Conservation (phyloP, 2,797 vertebrate species). For the Tachyglossus aculeatus region DNA sequence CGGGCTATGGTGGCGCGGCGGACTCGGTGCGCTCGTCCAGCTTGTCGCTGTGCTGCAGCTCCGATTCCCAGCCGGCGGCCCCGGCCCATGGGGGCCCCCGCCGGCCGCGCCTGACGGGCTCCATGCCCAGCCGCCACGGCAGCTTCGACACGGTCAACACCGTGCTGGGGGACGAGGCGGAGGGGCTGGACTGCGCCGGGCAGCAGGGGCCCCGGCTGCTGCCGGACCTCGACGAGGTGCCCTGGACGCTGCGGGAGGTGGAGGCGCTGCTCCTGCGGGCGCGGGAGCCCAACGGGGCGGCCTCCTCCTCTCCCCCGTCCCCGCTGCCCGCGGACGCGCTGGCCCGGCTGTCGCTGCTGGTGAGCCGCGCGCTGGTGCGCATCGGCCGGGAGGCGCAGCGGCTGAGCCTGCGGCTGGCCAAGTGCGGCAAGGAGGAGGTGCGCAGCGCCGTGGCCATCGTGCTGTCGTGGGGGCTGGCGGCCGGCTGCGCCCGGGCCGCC, state of each 20-base stretch:
- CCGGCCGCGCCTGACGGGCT: conserved; percentile 91
- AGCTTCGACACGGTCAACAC: conserved; percentile 98
- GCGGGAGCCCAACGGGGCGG: conserved; percentile 60
- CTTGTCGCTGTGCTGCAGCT: conserved; percentile 95
- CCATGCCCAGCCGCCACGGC: conserved; percentile 96
- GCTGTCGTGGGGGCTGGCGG: conserved; percentile 88
- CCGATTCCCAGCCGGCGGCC: conserved; percentile 78
- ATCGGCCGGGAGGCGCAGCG: conserved; percentile 92
- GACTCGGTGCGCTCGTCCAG: conserved; percentile 97
- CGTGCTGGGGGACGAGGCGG: conserved; percentile 94
- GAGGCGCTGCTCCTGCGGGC: conserved; percentile 83
- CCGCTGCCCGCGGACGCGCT: conserved; percentile 81
- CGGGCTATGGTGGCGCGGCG: conserved; percentile 98
- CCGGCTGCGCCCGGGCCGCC: conserved; percentile 85
- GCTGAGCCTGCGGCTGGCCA: conserved; percentile 92
- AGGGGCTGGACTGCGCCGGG: conserved; percentile 93
- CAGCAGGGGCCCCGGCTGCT: conserved; percentile 92
- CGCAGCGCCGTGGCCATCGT: conserved; percentile 92
- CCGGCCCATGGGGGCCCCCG: conserved; percentile 85
- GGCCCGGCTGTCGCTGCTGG: conserved; percentile 85
- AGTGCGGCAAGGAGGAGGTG: conserved; percentile 95
- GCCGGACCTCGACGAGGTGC: conserved; percentile 97
- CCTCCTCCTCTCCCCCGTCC: no score
- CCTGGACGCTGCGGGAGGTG: conserved; percentile 95
- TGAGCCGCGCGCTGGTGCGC: conserved; percentile 89